Base-by-base conservation (phyloP, 1,140 invertebrate genomes). In the Trigoniulus corallinus region DNA sequence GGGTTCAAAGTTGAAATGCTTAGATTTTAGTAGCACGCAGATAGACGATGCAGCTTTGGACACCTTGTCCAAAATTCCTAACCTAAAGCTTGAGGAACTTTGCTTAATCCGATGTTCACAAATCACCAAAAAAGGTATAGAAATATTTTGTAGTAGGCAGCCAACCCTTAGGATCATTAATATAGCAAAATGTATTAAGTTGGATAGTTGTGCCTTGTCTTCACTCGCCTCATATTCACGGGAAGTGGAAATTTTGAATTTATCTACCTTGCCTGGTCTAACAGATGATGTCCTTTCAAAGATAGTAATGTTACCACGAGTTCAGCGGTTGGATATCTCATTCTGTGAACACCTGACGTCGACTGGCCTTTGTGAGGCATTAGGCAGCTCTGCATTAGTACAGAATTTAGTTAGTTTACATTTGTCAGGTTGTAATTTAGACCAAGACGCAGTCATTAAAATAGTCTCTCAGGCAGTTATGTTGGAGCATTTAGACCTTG, bases 21-120 rank as follows among this genome's bases (percentile, higher is more conserved):
- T 84, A 20, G 67, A 76, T 53, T 75, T 84, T 53, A 76, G 76
- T 45, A 70, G 72, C 48, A 83, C 79, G 23, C 62, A 78, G 0
- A 75, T 83, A 41, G 74, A 78, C 62, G 75, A 77, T 43, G 62
- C 67, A 27, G 69, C 77, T n/a, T 59, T 83, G 26, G 65, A 66
- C 53, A 61, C 65, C 1, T 57, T 82, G 18, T 67, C 72, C 26
- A 64, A 71, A 54, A 58, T 76, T 3, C 58, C 69, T 44, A 62
- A 69, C 51, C 61, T 81, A 7, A 56, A 71, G 52, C 57, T 84
- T 12, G 59, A 76, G 51, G 68, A 70, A 10, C 57, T 83, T 10
- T 63, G 71, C 60, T 58, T 81, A 23, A 63, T 70, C 52, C 67
- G 65, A 1, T 83, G 81, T 66, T 72, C 78, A 53, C 80, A 84